Conservation (phyloP, 2,797 vertebrate species). For the Eurystomus glaucurus region DNA sequence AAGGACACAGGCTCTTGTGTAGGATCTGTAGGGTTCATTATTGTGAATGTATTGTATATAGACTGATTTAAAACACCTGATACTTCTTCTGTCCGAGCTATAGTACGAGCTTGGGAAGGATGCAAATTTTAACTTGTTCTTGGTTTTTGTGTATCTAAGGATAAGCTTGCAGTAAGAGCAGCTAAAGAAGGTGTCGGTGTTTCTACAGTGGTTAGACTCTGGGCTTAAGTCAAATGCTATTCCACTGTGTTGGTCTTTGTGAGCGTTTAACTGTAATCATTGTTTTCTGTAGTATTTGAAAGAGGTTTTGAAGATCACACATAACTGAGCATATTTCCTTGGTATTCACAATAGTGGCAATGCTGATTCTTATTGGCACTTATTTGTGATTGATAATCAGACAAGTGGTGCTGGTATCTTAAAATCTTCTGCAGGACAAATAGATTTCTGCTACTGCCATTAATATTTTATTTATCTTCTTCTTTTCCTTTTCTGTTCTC, state of each 20-base stretch:
- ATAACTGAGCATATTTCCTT: not conserved
- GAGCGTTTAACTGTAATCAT: not conserved
- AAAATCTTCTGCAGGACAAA: not conserved
- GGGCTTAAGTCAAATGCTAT: not conserved
- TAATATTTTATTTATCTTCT: not conserved
- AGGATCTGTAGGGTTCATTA: not conserved
- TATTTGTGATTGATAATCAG: not conserved
- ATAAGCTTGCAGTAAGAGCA: not conserved
- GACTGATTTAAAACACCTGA: not conserved
- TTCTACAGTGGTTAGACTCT: not conserved
- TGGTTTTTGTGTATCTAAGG: not conserved
- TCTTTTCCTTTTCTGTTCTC: not conserved
- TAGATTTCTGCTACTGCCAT: not conserved
- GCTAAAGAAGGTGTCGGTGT: not conserved
- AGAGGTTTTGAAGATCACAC: not conserved
- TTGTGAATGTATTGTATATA: not conserved
- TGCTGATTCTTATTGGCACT: not conserved
- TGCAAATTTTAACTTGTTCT: not conserved
- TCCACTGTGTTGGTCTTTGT: not conserved
- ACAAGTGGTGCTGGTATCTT: not conserved
- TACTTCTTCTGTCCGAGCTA: not conserved
- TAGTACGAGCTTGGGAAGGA: not conserved
- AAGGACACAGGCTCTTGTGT: not conserved
- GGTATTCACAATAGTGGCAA: not conserved
- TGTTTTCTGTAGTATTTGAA: not conserved